Conservation (phyloP, 2,888 invertebrate species). For the Allolobophora icterica region DNA sequence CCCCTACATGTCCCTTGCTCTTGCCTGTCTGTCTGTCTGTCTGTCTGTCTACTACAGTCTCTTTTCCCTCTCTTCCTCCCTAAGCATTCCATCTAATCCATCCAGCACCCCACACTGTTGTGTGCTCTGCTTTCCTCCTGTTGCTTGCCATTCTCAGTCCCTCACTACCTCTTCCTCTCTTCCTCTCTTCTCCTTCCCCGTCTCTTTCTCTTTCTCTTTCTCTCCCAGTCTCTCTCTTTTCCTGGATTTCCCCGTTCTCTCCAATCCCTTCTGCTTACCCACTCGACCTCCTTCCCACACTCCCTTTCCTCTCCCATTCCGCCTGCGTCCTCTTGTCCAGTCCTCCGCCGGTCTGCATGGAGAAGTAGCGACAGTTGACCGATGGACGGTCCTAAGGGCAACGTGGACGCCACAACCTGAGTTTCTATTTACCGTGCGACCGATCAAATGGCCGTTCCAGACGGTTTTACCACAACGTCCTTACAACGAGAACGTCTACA, state of each 20-base stretch:
- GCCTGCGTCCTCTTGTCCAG: not conserved
- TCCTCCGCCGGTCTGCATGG: not conserved
- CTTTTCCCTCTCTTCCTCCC: too few relatives aligned
- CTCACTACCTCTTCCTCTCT: too few relatives aligned
- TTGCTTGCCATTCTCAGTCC: too few relatives aligned
- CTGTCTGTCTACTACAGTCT: too few relatives aligned
- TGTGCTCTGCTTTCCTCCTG: too few relatives aligned
- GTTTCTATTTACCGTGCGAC: not conserved
- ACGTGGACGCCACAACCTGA: not conserved
- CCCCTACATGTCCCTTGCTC: too few relatives aligned
- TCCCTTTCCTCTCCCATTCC: not conserved
- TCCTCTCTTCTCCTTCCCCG: too few relatives aligned
- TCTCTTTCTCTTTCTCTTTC: too few relatives aligned
- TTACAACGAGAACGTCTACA: not conserved
- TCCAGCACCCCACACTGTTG: too few relatives aligned
- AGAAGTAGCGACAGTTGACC: not conserved
- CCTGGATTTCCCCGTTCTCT: not conserved
- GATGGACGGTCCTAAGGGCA: not conserved
- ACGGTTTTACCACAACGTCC: not conserved
- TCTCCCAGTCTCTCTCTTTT: not conserved
- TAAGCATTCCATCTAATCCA: too few relatives aligned
- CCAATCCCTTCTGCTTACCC: not conserved
- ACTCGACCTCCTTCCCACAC: not conserved
- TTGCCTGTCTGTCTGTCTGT: too few relatives aligned
- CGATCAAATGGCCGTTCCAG: slow-evolving; percentile 8